Base-by-base conservation (phyloP, 37 sponge, comb jelly and placozoan genomes). In the Hormiphora californensis region DNA sequence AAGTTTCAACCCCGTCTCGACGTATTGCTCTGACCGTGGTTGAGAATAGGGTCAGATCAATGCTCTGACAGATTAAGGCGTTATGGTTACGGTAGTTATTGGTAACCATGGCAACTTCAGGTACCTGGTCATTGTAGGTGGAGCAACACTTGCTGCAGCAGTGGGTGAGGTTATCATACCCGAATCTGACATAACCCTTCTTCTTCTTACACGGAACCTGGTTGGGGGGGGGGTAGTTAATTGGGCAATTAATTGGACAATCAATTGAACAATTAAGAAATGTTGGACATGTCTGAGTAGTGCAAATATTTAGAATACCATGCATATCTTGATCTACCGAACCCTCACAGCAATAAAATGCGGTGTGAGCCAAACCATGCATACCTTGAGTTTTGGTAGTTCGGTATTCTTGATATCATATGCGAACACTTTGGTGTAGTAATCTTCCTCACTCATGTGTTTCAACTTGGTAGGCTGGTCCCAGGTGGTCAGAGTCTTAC, bases 341-440 rank as follows among this genome's bases (percentile, higher is more conserved):
- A 49, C 12, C n/a, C n/a, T n/a, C n/a, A n/a, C n/a, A n/a, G n/a
- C n/a, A n/a, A n/a, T n/a, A n/a, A n/a, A n/a, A n/a, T n/a, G n/a
- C n/a, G n/a, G n/a, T n/a, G n/a, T n/a, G n/a, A n/a, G n/a, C n/a
- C n/a, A n/a, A n/a, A n/a, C n/a, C n/a, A n/a, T n/a, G n/a, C n/a
- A 4, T 57, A 57, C 61, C 61, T 57, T 23, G 61, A 57, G 61
- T 57, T 57, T 57, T 19, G 61, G 17, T 4, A 57, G 61, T 30
- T 57, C 61, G 27, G 61, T 57, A 12, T 57, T 23, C 27, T 57
- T 57, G n/a, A 57, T 30, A 30, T 57, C n/a, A 30, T 57, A 57
- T 5, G 61, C 61, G n/a, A 57, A 57, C 17, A 57, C 61, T 15
- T 57, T 23, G n/a, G 61, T 57, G 61, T 57, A 57, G 61, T 57